Percentiles rank a stretch among this genome's conserved stretches.
These are phyloP conservation scores for Podarcis lilfordi DNA, from an alignment of 2,797 vertebrate species.

Conservation along the genomic window DNA sequence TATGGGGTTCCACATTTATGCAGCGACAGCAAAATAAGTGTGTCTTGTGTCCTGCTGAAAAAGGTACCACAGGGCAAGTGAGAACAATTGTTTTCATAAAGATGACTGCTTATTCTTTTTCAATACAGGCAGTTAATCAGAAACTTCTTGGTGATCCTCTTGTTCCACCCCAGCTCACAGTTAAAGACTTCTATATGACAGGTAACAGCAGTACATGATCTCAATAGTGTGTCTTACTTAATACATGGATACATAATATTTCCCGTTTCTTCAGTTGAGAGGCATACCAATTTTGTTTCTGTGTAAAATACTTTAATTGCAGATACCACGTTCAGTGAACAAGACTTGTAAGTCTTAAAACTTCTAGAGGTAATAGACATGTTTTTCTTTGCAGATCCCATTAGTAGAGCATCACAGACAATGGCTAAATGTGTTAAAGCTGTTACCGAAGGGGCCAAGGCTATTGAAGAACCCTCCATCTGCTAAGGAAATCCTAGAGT, in stretches of 20 bases:
- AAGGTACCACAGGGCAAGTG: not conserved
- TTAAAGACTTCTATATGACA: slow-evolving; percentile 99
- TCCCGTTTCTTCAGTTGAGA: not conserved
- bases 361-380: not conserved
- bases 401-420: slow-evolving; percentile 97
- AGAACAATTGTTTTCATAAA: not conserved
- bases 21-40: not conserved
- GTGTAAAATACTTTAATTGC: not conserved
- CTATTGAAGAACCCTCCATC: slow-evolving; percentile 92
- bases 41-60: not conserved
- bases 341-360: not conserved
- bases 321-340: not conserved
- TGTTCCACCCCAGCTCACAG: slow-evolving; percentile 91
- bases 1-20: slow-evolving; percentile 62
- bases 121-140: slow-evolving; percentile 87
- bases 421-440: slow-evolving; percentile 99
- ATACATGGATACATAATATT: not conserved
- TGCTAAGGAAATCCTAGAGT: slow-evolving; percentile 80
- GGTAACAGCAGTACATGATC: slow-evolving; percentile 76
- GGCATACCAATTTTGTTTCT: not conserved
- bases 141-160: slow-evolving; percentile 89
- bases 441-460: slow-evolving; percentile 91
- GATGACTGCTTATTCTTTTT: slow-evolving; percentile 32
- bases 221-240: not conserved
- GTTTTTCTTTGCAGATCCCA: slow-evolving; percentile 85